Conservation (phyloP, 92 coral and sea anemone genomes). For the Palythoa heliodiscus region DNA sequence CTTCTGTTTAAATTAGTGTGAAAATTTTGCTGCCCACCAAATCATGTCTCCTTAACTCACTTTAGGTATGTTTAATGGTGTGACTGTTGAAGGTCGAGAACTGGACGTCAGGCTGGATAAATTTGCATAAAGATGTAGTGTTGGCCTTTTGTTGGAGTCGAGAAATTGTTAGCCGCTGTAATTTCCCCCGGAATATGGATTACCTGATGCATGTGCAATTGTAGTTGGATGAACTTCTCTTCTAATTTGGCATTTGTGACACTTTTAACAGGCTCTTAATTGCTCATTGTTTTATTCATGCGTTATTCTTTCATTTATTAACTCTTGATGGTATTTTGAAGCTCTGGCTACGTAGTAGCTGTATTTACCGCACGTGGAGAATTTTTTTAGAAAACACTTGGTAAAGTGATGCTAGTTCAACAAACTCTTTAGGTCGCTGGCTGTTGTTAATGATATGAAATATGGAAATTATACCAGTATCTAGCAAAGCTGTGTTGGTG, state of each 20-base stretch:
- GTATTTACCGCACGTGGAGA: neutral
- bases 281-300: neutral
- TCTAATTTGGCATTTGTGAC: neutral
- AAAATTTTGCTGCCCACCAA: neutral
- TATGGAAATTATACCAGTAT: slow-evolving; percentile 9
- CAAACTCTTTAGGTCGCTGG: neutral
- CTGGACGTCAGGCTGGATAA: slow-evolving; percentile 94
- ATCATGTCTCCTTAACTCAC: slow-evolving; percentile 66
- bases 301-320: slow-evolving; percentile 3
- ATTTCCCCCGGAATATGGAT: neutral
- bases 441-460: slow-evolving; percentile 4
- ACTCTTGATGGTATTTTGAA: neutral
- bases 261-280: neutral
- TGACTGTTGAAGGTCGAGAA: slow-evolving; percentile 88
- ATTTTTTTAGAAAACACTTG: neutral
- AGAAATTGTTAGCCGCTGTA: neutral
- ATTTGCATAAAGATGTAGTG: slow-evolving; percentile 67
- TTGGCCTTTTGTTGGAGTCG: slow-evolving; percentile 6
- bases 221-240: slow-evolving; percentile 8
- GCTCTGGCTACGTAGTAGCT: neutral
- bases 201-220: neutral
- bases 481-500: neutral
- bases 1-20: neutral
- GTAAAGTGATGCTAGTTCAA: neutral
- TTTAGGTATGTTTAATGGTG: slow-evolving; percentile 79